Base-by-base conservation (phyloP, 2,113 vertebrate genomes). In the Leptobrachium leishanense region DNA sequence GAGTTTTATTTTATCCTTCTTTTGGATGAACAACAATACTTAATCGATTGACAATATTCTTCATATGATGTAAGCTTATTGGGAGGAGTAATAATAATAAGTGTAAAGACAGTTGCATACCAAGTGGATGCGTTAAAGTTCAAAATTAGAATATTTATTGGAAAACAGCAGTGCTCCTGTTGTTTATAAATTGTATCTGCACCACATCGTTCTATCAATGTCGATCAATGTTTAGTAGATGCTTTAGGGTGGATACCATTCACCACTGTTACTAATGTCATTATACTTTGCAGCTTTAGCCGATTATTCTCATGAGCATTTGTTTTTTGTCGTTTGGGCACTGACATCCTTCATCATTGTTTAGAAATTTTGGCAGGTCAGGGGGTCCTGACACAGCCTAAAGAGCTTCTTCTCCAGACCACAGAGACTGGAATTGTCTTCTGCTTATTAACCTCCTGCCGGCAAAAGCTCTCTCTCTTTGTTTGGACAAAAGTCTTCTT, bases 391-490 rank as follows among this genome's bases (percentile, higher is more conserved):
- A 89, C 82, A 82, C 46, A 76, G 84, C 83, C 82, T 74, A 68
- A 54, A 83, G 85, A 84, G 77, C 84, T 76, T 84, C 78, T 75
- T 76, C 82, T 82, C 20, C 68, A 70, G 74, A 64, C 44, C 73
- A 79, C 63, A 57, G 65, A 81, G 83, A 84, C 50, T 85, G 82
- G 88, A 89, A 86, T 87, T 85, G 82, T 86, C 84, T 79, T 85
- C 87, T 88, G 77, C 81, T 86, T 86, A 81, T 88, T 86, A 89
- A 82, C 74, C 76, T 87, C 89, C 88, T 70, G 83, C 87, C 83
- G 82, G 72, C 73, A 82, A 79, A 84, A 85, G 53, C 82, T 72
- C 71, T 82, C 84, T 84, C 73, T 78, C 41, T 88, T 88, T 92
- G 89, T 89, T 83, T 82, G 43, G 82, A 82, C 40, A 65, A 81